Percentiles rank a stretch among this genome's conserved stretches.
Conservation (phyloP, 2,797 vertebrate genomes). For the Neomorphus geoffroyi region DNA sequence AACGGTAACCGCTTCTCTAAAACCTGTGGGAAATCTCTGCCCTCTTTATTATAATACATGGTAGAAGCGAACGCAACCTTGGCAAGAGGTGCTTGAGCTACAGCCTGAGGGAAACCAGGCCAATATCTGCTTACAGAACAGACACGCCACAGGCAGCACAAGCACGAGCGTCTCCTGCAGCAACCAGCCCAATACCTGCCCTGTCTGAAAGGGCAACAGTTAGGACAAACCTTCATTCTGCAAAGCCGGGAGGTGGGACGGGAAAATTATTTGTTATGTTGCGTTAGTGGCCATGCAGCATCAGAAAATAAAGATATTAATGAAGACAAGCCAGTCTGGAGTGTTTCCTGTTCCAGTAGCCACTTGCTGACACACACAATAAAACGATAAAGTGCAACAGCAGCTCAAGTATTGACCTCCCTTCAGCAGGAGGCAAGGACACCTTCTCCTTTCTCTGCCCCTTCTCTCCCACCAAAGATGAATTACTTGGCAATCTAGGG, state of each 20-base stretch:
- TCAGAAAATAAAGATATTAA: not conserved
- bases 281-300: not conserved
- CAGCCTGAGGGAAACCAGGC: not conserved
- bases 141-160: not conserved
- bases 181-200: not conserved
- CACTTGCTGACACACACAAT: not conserved
- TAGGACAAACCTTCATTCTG: not conserved
- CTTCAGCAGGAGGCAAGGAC: conserved; percentile 2
- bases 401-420: not conserved
- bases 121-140: not conserved
- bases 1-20: not conserved
- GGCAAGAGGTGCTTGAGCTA: conserved; percentile 16
- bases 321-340: not conserved
- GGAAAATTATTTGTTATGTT: not conserved
- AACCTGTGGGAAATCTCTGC: conserved; percentile 21
- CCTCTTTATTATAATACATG: not conserved
- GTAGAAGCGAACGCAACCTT: conserved; percentile 2
- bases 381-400: not conserved
- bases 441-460: not conserved
- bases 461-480: not conserved
- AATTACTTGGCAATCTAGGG: not conserved
- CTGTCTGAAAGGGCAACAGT: not conserved
- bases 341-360: not conserved
- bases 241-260: not conserved
- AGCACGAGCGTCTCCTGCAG: not conserved